A percentile compares a stretch with the other conserved stretches of the same genome.
phyloP scores from a whole-genome alignment of 2,888 invertebrate genomes.

The Ectemnius continuus region DNA sequence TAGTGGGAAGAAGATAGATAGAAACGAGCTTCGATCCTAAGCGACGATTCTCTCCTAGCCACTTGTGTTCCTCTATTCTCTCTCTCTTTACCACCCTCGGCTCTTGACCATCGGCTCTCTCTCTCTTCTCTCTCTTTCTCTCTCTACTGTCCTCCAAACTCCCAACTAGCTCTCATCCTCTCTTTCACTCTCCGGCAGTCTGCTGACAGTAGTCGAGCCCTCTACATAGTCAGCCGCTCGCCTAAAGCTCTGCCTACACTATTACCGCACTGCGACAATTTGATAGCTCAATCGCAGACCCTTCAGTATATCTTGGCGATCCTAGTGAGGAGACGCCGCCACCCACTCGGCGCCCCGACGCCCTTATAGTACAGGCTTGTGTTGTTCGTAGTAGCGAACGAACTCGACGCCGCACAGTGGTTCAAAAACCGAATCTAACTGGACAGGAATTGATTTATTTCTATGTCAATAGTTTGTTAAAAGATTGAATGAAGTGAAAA shows the following conservation, averaged over 20 bases:
- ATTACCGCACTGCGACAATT: constrained; percentile 77
- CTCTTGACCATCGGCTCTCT: constrained; percentile 43
- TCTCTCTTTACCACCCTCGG: constrained; percentile 27
- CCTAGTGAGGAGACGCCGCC: too few species aligned
- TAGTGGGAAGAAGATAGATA: constrained; percentile 39
- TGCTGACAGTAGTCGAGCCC: constrained; percentile 61
- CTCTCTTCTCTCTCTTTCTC: constrained; percentile 3
- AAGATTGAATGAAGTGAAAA: too few species aligned
- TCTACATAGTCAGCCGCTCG: constrained; percentile 48
- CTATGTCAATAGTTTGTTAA: too few species aligned
- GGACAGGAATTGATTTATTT: too few species aligned
- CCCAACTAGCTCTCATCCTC: constrained; percentile 30
- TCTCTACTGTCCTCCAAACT: not conserved
- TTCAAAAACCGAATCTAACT: too few species aligned
- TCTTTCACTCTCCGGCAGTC: constrained; percentile 47
- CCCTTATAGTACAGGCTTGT: too few species aligned
- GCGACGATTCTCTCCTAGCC: constrained; percentile 55
- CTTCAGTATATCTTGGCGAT: constrained; percentile 49
- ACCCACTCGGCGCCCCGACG: constrained; percentile 18
- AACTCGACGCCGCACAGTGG: too few species aligned
- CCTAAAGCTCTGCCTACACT: constrained; percentile 68
- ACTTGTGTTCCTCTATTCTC: constrained; percentile 37
- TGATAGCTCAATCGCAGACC: constrained; percentile 68
- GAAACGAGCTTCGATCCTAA: constrained; percentile 59
- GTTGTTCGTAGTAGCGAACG: too few species aligned